These are phyloP conservation scores for Trichosurus vulpecula DNA, from an alignment of 2,797 vertebrate genomes.

Conservation along the genomic window DNA sequence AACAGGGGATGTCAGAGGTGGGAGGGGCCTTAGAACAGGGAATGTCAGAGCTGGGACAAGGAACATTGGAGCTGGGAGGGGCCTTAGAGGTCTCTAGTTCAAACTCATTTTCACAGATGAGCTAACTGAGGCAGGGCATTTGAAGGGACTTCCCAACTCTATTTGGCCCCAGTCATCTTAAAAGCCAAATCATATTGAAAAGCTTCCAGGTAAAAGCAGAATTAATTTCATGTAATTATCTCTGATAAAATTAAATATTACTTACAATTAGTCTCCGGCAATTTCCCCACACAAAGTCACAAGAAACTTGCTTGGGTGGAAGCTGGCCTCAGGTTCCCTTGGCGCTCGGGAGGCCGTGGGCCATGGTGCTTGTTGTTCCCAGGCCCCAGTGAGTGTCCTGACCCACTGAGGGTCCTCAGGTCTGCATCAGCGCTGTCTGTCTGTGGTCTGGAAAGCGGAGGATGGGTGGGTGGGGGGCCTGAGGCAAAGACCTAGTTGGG, in stretches of 20 bases:
- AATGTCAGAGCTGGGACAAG: neutral
- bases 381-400: no score
- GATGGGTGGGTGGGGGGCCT: no score
- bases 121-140: neutral
- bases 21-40: neutral
- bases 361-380: neutral
- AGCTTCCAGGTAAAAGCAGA: conserved; percentile 3
- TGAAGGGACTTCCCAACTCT: neutral
- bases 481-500: neutral
- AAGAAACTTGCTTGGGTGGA: neutral
- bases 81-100: neutral
- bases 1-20: neutral
- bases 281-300: conserved; percentile 4
- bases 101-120: neutral
- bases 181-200: conserved; percentile 29
- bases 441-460: neutral
- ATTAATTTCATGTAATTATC: conserved; percentile 65
- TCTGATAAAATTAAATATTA: conserved; percentile 55
- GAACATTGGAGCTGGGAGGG: neutral
- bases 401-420: no score
- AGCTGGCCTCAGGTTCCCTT: neutral
- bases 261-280: conserved; percentile 59
- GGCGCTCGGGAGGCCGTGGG: neutral
- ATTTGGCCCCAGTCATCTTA: neutral
- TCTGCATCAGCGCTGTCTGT: no score